Evolutionary conservation across 1,140 invertebrate species (phyloP), one percentile per base, ranked within the genome.

Genomic region (Colletes gigas): DNA sequence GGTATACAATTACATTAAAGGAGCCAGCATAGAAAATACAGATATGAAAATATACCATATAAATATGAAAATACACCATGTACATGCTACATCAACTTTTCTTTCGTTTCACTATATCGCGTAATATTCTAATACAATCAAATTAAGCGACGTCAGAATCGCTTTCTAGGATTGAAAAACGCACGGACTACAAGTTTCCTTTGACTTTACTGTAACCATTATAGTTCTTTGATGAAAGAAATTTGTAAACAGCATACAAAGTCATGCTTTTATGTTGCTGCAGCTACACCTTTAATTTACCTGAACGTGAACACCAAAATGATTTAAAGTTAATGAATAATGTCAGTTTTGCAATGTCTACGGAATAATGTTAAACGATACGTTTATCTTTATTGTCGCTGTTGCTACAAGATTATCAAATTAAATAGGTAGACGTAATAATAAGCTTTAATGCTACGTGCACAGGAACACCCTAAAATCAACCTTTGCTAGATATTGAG

Each of bases 1-100:
- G 59, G 17, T 81, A 71, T 76, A 86, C 60, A 77, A 77, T 74
- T 75, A 84, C 19, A 83, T 79, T 44, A 62, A 70, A 65, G 70
- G 72, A 81, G 52, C 82, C 21, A 68, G 71, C 78, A 86, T 84
- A 86, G 83, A 86, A 86, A 84, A 81, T 84, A 76, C 75, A 73
- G 82, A 79, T 87, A 79, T 66, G 77, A 79, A 79, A 79, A 79
- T 79, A 79, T 79, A 79, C 77, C 52, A 82, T 86, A 86, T 52
- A 86, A 75, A 78, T 87, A 87, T 86, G 74, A 87, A 87, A 86
- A 86, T 86, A 87, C 76, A 85, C 65, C 82, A 74, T 87, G 69
- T 84, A 87, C 70, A 87, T 80, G 19, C 57, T 86, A 72, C 65
- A 78, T 83, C n/a, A 52, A 81, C 60, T 52, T 73, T 70, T 9